Evolutionary conservation across 2,888 invertebrate genomes (phyloP).

Genomic region (Blastobasis lacticolella): DNA sequence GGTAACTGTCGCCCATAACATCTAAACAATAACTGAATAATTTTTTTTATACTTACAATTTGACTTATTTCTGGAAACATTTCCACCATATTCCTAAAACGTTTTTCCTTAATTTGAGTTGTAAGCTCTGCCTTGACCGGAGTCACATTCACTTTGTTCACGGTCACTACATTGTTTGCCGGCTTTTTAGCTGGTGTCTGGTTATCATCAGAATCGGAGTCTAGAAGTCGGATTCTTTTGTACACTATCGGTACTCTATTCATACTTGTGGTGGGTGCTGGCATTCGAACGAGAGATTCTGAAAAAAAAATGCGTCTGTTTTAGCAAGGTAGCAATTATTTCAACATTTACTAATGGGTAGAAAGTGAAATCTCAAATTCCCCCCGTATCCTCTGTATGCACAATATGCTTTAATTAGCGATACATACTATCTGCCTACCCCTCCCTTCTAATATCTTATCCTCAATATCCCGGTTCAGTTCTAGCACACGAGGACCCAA

Average conservation of each 20-base stretch:
- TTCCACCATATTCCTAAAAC: constrained; percentile 76
- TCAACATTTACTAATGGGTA: too few species aligned
- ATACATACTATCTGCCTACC: too few species aligned
- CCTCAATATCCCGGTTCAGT: too few species aligned
- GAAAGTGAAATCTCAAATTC: too few species aligned
- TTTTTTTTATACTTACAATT: constrained; percentile 66
- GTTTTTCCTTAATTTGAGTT: constrained; percentile 68
- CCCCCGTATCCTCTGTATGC: too few species aligned
- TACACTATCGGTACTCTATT: constrained; percentile 35
- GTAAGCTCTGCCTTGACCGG: constrained; percentile 36
- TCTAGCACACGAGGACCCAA: too few species aligned
- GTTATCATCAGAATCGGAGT: constrained; percentile 72
- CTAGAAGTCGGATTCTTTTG: constrained; percentile 57
- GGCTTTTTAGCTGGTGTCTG: constrained; percentile 44
- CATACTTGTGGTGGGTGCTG: constrained; percentile 34
- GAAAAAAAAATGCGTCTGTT: constrained; percentile 4
- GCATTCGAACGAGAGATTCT: constrained; percentile 47
- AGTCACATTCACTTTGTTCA: constrained; percentile 1
- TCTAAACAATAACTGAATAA: too few species aligned
- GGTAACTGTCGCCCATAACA: too few species aligned
- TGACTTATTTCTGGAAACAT: constrained; percentile 77
- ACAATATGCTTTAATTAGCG: too few species aligned
- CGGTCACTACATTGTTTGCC: constrained; percentile 8
- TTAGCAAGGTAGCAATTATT: too few species aligned
- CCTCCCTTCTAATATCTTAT: too few species aligned